A percentile compares a stretch with the other conserved stretches of the same genome.
Evolutionary conservation across 2,113 vertebrate genomes (phyloP).

Genomic region (Hiodon tergisus): DNA sequence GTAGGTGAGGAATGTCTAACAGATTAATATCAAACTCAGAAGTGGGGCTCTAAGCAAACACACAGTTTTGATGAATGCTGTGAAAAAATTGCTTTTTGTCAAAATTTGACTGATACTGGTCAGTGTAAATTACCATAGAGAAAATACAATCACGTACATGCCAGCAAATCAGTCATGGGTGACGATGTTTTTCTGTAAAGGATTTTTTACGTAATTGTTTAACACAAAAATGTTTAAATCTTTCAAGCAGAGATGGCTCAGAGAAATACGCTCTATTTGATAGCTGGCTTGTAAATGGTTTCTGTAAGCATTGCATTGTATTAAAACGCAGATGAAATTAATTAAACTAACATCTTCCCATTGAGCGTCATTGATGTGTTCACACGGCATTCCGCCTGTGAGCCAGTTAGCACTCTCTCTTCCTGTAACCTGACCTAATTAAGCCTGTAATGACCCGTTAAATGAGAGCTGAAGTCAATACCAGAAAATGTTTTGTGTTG

Average conservation of each 20-base stretch:
- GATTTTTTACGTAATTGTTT: too few species aligned
- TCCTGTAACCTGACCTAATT: slow-evolving; percentile 21
- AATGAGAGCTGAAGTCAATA: slow-evolving; percentile 8
- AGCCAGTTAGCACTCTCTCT: slow-evolving; percentile 5
- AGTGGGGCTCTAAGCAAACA: too few species aligned
- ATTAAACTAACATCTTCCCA: neutral
- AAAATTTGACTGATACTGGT: too few species aligned
- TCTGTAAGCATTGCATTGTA: neutral
- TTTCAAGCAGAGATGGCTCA: neutral
- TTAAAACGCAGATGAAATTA: neutral
- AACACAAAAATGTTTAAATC: neutral
- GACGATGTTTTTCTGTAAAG: too few species aligned
- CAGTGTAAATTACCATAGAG: too few species aligned
- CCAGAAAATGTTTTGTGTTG: slow-evolving; percentile 7
- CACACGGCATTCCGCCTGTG: neutral
- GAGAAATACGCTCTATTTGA: neutral
- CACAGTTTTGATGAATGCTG: too few species aligned
- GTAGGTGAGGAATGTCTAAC: too few species aligned
- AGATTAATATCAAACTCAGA: too few species aligned
- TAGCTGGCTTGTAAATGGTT: neutral
- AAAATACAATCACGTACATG: too few species aligned
- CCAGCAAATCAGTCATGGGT: too few species aligned
- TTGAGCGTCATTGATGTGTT: neutral
- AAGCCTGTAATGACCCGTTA: slow-evolving; percentile 16
- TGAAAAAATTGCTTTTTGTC: too few species aligned